A percentile compares a stretch with the other conserved stretches of the same genome.
Evolutionary conservation across 2,797 vertebrate genomes (phyloP).

Genomic region (Cynodonichthys magdalenae): DNA sequence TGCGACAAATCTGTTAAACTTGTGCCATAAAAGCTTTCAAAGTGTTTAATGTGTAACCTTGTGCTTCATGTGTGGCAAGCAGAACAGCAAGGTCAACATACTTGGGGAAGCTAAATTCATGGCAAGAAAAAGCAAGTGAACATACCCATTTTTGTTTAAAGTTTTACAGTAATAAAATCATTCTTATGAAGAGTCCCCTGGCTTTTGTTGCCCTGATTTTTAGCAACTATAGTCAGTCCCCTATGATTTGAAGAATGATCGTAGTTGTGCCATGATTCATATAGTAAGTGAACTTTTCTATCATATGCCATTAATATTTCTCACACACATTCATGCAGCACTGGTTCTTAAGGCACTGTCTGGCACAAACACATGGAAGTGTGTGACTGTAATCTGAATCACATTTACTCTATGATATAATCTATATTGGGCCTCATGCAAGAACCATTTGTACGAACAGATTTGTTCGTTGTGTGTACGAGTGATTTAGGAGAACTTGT

Average conservation of each 20-base stretch:
- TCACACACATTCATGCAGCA: not conserved
- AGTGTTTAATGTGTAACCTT: not conserved
- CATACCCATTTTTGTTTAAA: not conserved
- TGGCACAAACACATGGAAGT: not conserved
- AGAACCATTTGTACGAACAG: no score
- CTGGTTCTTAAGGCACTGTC: not conserved
- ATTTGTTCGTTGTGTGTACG: no score
- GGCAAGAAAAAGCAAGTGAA: not conserved
- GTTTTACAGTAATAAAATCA: no score
- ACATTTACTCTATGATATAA: no score
- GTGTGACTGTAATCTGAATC: not conserved
- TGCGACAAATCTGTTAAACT: not conserved
- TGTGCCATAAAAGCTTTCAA: not conserved
- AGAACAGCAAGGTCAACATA: not conserved
- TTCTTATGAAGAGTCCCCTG: no score
- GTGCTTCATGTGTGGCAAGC: not conserved
- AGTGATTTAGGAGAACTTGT: no score
- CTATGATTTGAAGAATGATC: not conserved
- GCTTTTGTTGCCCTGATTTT: no score
- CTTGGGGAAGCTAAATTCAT: not conserved
- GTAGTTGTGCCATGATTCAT: not conserved
- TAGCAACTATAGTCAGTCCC: no score
- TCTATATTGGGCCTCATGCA: no score
- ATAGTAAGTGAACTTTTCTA: not conserved
- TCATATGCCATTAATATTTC: not conserved